These are phyloP conservation scores for Lumbricus terrestris DNA, from an alignment of 2,888 invertebrate genomes.

Conservation along the genomic window DNA sequence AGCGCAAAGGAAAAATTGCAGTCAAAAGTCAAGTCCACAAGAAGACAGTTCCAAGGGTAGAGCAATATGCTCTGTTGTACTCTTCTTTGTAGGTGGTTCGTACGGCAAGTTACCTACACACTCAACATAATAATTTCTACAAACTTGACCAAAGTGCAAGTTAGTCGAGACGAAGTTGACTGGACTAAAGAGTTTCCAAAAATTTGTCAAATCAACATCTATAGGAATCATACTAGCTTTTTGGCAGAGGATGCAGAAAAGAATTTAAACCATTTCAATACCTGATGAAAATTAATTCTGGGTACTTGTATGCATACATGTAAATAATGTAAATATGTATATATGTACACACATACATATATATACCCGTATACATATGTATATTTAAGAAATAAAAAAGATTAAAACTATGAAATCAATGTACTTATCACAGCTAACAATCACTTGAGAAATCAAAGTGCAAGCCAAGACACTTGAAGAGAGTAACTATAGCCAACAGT, in stretches of 20 bases:
- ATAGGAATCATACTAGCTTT: neutral
- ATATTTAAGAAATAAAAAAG: neutral
- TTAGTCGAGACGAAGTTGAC: neutral
- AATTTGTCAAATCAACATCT: neutral
- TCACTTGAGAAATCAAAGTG: neutral
- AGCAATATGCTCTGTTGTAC: neutral
- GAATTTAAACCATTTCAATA: neutral
- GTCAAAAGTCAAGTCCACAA: neutral
- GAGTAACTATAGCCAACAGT: neutral
- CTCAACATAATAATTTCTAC: neutral
- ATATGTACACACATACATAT: too few species aligned
- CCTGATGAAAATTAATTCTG: neutral
- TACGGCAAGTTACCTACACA: neutral
- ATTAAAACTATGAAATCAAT: constrained; percentile 8
- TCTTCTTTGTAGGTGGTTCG: neutral
- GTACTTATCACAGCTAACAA: neutral
- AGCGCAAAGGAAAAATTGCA: neutral
- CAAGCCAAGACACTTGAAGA: neutral
- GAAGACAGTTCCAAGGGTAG: neutral
- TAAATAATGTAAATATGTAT: too few species aligned
- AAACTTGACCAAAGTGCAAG: neutral
- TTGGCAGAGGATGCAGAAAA: neutral
- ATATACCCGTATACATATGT: too few species aligned
- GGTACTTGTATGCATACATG: neutral
- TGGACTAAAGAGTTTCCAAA: neutral